These are phyloP conservation scores for Tinea pellionella DNA, from an alignment of 2,888 invertebrate species.

Conservation along the genomic window DNA sequence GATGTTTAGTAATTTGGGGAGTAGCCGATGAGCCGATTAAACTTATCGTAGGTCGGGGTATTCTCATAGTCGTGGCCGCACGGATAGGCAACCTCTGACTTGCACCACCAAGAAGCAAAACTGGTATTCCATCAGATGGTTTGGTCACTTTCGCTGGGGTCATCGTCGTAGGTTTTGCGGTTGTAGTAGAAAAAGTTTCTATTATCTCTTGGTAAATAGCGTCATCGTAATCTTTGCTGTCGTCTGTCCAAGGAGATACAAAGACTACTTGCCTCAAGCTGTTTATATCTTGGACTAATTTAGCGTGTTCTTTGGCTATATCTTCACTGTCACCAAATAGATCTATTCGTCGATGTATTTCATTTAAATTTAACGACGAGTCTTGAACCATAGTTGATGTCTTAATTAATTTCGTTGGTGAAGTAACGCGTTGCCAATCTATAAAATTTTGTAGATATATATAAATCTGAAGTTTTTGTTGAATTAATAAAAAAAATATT, in stretches of 20 bases:
- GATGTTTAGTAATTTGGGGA: constrained; percentile 39
- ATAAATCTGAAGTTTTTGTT: not conserved
- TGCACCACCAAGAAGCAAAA: constrained; percentile 45
- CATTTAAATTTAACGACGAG: constrained; percentile 23
- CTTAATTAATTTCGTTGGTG: constrained; percentile 14
- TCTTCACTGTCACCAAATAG: constrained; percentile 34
- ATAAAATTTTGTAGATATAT: constrained; percentile 15
- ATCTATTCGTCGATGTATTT: constrained; percentile 29
- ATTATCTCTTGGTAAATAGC: constrained; percentile 52
- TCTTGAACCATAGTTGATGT: constrained; percentile 17
- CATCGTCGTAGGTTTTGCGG: constrained; percentile 22
- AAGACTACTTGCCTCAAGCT: constrained; percentile 46
- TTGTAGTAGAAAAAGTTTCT: constrained; percentile 40
- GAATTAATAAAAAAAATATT: not conserved
- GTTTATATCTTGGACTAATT: constrained; percentile 59
- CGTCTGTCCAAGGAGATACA: constrained; percentile 40
- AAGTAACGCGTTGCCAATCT: constrained; percentile 21
- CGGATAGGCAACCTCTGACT: constrained; percentile 34
- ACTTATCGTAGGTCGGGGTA: constrained; percentile 38
- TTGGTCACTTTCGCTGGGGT: constrained; percentile 23
- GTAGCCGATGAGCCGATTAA: constrained; percentile 48
- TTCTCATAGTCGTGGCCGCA: constrained; percentile 31
- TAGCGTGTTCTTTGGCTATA: constrained; percentile 54
- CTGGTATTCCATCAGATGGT: constrained; percentile 32
- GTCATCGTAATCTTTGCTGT: constrained; percentile 50